Conservation (phyloP, 2,888 invertebrate genomes). For the Oligia latruncula region DNA sequence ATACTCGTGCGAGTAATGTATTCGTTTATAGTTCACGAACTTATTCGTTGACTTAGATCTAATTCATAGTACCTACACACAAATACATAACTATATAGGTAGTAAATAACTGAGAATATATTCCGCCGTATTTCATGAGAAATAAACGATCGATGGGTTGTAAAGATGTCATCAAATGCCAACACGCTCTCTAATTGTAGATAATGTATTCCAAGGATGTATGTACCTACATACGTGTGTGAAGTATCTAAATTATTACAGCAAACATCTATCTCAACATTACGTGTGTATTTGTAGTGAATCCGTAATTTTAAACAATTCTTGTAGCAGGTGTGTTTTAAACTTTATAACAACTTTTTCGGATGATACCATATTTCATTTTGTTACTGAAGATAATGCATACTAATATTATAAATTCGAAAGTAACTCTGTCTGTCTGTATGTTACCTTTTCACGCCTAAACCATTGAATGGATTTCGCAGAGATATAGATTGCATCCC, state of each 20-base stretch:
- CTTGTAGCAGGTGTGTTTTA: constrained; percentile 54
- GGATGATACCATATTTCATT: constrained; percentile 46
- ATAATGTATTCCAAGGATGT: constrained; percentile 21
- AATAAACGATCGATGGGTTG: constrained; percentile 49
- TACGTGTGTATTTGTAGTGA: constrained; percentile 33
- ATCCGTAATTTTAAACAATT: constrained; percentile 49
- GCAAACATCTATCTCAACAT: constrained; percentile 23
- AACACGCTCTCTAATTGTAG: constrained; percentile 26
- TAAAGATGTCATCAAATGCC: constrained; percentile 36
- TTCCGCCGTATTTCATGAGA: constrained; percentile 32
- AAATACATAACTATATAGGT: neutral
- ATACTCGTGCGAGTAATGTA: constrained; percentile 55
- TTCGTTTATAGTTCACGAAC: constrained; percentile 52
- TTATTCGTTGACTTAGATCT: constrained; percentile 33
- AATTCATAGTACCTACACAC: constrained; percentile 15
- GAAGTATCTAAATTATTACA: constrained; percentile 10
- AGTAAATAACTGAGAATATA: constrained; percentile 11
- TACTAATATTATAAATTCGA: too few relatives aligned
- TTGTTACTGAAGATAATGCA: constrained; percentile 11
- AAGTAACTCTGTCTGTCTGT: too few relatives aligned
- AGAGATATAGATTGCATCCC: too few relatives aligned
- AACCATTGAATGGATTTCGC: too few relatives aligned
- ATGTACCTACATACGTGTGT: constrained; percentile 3
- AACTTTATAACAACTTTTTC: constrained; percentile 57
- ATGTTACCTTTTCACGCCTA: too few relatives aligned